Evolutionary conservation across 2,113 vertebrate genomes (phyloP).

Genomic region (Siniperca knerii): DNA sequence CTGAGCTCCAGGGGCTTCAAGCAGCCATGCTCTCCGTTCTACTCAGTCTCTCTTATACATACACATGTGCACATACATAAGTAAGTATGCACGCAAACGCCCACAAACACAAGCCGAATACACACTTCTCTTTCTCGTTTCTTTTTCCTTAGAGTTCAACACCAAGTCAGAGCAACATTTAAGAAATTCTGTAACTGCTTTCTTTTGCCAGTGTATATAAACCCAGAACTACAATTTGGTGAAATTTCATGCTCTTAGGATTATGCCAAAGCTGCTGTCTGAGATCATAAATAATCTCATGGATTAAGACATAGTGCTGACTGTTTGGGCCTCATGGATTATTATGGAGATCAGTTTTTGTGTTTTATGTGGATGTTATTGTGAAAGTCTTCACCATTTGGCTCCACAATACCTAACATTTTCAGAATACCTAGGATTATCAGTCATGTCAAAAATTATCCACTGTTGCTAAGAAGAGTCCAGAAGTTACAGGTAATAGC

Average conservation of each 20-base stretch:
- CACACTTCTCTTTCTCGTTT: background rate
- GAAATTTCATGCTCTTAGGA: background rate
- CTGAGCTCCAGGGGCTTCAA: constrained; percentile 48
- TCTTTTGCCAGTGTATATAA: constrained; percentile 4
- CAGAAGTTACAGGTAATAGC: background rate
- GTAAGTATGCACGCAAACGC: constrained; percentile 1
- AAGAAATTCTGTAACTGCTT: background rate
- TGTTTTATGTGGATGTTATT: constrained; percentile 15
- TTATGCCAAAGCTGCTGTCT: constrained; percentile 23
- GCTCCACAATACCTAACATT: constrained; percentile 5
- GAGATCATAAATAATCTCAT: constrained; percentile 33
- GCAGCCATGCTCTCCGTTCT: constrained; percentile 54
- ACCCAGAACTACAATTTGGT: background rate
- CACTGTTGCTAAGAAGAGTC: background rate
- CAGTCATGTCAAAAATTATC: background rate
- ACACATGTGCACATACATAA: constrained; percentile 18
- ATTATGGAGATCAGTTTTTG: constrained; percentile 34
- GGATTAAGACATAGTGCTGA: constrained; percentile 8
- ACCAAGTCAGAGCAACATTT: background rate
- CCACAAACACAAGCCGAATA: background rate
- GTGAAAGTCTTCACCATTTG: constrained; percentile 13
- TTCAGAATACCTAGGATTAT: constrained; percentile 3
- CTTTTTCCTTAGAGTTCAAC: background rate
- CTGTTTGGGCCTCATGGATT: constrained; percentile 16
- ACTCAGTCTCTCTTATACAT: constrained; percentile 36